Evolutionary conservation across 2,113 vertebrate genomes (phyloP).

Genomic region (Tupaia tana): DNA sequence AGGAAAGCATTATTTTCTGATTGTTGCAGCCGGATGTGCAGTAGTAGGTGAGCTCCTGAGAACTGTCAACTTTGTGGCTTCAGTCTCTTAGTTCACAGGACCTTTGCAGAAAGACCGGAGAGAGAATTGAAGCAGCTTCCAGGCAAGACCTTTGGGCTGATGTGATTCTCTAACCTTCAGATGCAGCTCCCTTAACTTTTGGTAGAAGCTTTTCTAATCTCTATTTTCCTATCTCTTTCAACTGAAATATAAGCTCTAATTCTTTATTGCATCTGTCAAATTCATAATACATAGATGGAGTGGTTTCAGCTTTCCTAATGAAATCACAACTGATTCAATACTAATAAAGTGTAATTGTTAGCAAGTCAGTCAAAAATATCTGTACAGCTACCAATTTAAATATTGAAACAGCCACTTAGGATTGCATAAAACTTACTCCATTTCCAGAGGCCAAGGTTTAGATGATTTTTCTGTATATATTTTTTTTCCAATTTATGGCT

Average conservation of each 20-base stretch:
- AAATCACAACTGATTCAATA: background rate
- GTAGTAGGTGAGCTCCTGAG: background rate
- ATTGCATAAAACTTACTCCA: slow-evolving; percentile 19
- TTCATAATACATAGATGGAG: background rate
- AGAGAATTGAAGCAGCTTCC: background rate
- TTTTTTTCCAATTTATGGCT: background rate
- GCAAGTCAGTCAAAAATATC: slow-evolving; percentile 31
- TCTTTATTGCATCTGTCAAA: background rate
- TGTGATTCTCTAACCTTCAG: background rate
- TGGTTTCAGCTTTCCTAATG: background rate
- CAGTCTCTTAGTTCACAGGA: background rate
- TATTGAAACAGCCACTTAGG: background rate
- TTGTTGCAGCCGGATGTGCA: background rate
- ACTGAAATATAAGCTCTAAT: background rate
- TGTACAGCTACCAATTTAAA: background rate
- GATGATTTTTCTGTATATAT: background rate
- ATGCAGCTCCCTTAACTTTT: background rate
- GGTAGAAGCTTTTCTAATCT: background rate
- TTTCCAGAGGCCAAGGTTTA: slow-evolving; percentile 21
- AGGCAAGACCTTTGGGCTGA: background rate
- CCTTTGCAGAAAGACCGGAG: background rate
- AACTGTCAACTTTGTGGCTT: background rate
- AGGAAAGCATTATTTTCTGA: background rate
- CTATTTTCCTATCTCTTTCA: background rate
- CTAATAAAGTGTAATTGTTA: background rate